These are phyloP conservation scores for Tromatobia lineatoria DNA, from an alignment of 2,888 invertebrate genomes.

Conservation along the genomic window DNA sequence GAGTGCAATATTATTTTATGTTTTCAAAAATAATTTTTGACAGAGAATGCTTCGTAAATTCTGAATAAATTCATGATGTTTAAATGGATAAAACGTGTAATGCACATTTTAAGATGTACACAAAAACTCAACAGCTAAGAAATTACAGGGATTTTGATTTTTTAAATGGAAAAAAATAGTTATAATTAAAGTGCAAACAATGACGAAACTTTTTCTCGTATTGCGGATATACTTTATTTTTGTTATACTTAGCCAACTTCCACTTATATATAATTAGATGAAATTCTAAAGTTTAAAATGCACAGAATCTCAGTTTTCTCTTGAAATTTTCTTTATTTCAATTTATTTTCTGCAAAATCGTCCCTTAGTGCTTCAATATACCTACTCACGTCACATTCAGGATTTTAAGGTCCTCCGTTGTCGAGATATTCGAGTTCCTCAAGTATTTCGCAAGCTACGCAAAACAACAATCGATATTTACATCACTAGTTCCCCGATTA, in stretches of 20 bases:
- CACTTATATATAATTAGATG: not conserved
- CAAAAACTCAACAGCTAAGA: too few species aligned
- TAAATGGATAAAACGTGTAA: not conserved
- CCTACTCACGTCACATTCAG: conserved; percentile 89
- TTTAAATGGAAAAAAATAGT: too few species aligned
- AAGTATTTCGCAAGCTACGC: conserved; percentile 89
- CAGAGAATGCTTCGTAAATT: too few species aligned
- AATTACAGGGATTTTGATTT: too few species aligned
- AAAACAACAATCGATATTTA: conserved; percentile 56
- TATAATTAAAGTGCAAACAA: too few species aligned
- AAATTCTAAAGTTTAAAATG: not conserved
- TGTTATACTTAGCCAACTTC: conserved; percentile 63
- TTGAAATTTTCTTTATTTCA: not conserved
- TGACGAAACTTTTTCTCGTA: not conserved
- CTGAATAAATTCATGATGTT: not conserved
- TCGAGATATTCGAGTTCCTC: conserved; percentile 89
- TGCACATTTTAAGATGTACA: too few species aligned
- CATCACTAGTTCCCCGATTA: conserved; percentile 14
- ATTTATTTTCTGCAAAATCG: conserved; percentile 36
- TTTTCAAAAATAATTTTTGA: too few species aligned
- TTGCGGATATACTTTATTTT: not conserved
- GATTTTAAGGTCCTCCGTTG: conserved; percentile 88
- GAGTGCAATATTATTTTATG: too few species aligned
- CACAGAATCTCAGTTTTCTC: not conserved
- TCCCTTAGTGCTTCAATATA: conserved; percentile 66